A percentile compares a stretch with the other conserved stretches of the same genome.
Evolutionary conservation across 1,140 invertebrate species (phyloP).

Genomic region (Araneus ventricosus): DNA sequence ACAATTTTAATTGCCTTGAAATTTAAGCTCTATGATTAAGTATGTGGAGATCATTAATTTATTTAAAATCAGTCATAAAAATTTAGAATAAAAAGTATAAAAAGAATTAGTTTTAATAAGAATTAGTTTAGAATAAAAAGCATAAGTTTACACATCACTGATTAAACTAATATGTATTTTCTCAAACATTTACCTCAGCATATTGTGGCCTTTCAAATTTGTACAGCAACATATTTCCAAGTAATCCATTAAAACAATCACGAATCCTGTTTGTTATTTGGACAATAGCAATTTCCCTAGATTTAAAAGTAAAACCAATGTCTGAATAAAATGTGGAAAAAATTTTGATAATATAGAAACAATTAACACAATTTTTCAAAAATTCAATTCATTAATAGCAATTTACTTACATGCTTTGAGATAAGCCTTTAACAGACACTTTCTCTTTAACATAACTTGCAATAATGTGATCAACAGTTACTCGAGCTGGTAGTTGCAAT

Average conservation of each 20-base stretch:
- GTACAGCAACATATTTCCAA: slow-evolving; percentile 95
- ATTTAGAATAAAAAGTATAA: too few relatives aligned
- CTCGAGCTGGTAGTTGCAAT: slow-evolving; percentile 90
- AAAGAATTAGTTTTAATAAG: too few relatives aligned
- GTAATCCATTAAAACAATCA: slow-evolving; percentile 96
- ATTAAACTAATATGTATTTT: too few relatives aligned
- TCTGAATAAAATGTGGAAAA: neutral
- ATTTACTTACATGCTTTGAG: slow-evolving; percentile 85
- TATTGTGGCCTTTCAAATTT: slow-evolving; percentile 97
- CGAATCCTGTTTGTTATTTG: slow-evolving; percentile 86
- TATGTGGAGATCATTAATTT: too few relatives aligned
- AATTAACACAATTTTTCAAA: neutral
- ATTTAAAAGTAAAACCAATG: neutral
- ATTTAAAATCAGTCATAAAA: neutral
- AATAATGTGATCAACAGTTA: slow-evolving; percentile 92
- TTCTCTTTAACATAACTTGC: slow-evolving; percentile 94
- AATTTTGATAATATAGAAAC: neutral
- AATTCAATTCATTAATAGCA: neutral
- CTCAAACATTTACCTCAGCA: slow-evolving; percentile 83
- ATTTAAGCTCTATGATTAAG: too few relatives aligned
- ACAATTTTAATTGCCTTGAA: too few relatives aligned
- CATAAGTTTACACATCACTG: too few relatives aligned
- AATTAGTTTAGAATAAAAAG: too few relatives aligned
- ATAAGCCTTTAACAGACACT: slow-evolving; percentile 89
- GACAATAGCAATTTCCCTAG: slow-evolving; percentile 87